Conservation (phyloP, 1,140 invertebrate species). For the Drosophila sechellia region DNA sequence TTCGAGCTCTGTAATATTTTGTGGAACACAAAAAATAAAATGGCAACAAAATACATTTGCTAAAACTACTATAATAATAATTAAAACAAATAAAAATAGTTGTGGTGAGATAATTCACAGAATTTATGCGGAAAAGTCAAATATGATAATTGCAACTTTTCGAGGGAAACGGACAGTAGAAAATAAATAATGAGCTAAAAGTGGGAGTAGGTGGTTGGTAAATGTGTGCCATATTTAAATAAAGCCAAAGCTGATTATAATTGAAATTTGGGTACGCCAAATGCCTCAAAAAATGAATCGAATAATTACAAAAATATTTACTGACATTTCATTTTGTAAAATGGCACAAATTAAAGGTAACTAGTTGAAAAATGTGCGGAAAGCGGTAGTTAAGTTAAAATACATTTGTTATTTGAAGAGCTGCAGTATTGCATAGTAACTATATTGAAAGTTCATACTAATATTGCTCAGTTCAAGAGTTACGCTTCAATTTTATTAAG, state of each 20-base stretch:
- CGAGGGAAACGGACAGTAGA: not conserved
- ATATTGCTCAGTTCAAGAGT: too few species aligned
- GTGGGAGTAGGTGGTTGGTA: conserved; percentile 11
- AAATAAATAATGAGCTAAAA: conserved; percentile 5
- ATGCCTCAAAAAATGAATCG: conserved; percentile 22
- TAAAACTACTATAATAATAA: conserved; percentile 43
- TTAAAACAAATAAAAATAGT: conserved; percentile 38
- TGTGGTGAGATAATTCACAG: conserved; percentile 39
- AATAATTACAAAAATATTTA: conserved; percentile 33
- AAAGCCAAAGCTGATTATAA: conserved; percentile 43
- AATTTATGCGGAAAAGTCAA: conserved; percentile 53
- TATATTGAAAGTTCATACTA: too few species aligned
- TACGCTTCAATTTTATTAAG: too few species aligned
- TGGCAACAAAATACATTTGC: conserved; percentile 13
- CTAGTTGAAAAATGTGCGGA: too few species aligned
- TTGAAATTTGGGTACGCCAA: conserved; percentile 44
- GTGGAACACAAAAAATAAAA: conserved; percentile 13
- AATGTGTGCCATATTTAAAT: conserved; percentile 43
- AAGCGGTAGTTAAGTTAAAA: too few species aligned
- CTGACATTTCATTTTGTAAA: conserved; percentile 15
- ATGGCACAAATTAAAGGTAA: conserved; percentile 11
- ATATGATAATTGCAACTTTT: conserved; percentile 47
- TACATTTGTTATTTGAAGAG: too few species aligned
- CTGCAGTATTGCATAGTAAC: too few species aligned
- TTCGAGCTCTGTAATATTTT: conserved; percentile 23